phyloP scores from a whole-genome alignment of 2,888 invertebrate species.

The Harpagoxenus sublaevis region DNA sequence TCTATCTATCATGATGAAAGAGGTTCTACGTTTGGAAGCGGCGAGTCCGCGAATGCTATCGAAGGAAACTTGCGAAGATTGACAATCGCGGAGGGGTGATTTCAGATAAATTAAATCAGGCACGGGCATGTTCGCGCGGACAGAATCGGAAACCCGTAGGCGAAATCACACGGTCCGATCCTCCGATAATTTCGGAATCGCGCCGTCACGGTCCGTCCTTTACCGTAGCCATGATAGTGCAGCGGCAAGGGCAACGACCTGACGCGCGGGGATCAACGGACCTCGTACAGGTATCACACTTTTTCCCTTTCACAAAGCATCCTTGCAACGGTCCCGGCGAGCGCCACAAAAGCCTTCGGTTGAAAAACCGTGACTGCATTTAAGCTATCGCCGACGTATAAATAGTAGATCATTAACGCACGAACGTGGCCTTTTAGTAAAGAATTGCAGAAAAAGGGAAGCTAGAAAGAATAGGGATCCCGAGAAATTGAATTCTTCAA shows the following conservation, averaged over 20 bases:
- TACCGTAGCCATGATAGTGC: slow-evolving; percentile 19
- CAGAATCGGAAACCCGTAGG: background rate
- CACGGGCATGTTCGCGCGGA: background rate
- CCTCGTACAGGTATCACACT: slow-evolving; percentile 51
- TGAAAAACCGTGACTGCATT: slow-evolving; percentile 32
- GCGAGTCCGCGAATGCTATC: background rate
- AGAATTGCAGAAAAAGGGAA: background rate
- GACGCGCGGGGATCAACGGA: slow-evolving; percentile 51
- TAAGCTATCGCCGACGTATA: slow-evolving; percentile 18
- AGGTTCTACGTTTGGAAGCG: background rate
- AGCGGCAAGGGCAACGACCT: slow-evolving; percentile 44
- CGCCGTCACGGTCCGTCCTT: slow-evolving; percentile 15
- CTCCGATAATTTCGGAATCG: slow-evolving; percentile 28
- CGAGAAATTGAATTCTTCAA: slow-evolving; percentile 33
- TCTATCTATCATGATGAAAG: background rate
- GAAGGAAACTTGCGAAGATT: background rate
- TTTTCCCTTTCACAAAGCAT: slow-evolving; percentile 54
- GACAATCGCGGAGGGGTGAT: background rate
- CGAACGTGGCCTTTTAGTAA: background rate
- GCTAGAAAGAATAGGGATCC: background rate
- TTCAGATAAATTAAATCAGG: background rate
- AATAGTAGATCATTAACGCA: slow-evolving; percentile 37
- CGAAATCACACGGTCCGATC: background rate
- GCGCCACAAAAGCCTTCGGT: slow-evolving; percentile 37
- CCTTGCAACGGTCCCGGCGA: slow-evolving; percentile 44